Evolutionary conservation across 1,140 invertebrate species (phyloP).

Genomic region (Drepana arcuata): DNA sequence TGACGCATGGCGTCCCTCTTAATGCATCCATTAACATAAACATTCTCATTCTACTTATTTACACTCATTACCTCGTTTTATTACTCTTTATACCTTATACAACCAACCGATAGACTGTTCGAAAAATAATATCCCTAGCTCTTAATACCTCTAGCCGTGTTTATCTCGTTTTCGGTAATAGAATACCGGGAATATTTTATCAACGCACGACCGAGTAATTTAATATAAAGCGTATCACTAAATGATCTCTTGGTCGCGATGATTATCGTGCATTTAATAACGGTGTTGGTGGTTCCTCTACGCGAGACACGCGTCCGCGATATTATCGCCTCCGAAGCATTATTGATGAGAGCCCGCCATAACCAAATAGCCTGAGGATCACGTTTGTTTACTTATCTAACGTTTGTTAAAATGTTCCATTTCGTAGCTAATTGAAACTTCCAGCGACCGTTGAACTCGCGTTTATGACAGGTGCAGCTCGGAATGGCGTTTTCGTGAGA

Average conservation of each 20-base stretch:
- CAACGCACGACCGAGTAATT: constrained; percentile 68
- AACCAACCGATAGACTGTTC: not conserved
- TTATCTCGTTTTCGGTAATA: constrained; percentile 67
- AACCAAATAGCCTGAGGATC: constrained; percentile 62
- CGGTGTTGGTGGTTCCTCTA: constrained; percentile 57
- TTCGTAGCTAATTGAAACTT: constrained; percentile 52
- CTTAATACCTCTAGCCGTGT: constrained; percentile 48
- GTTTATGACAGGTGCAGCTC: constrained; percentile 60
- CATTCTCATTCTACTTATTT: constrained; percentile 15
- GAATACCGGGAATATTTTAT: constrained; percentile 66
- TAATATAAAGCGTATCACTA: constrained; percentile 71
- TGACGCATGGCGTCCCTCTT: constrained; percentile 34
- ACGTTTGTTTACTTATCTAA: constrained; percentile 60
- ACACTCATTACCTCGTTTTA: constrained; percentile 5
- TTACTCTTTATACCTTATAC: constrained; percentile 1
- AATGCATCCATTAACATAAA: constrained; percentile 39
- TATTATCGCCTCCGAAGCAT: constrained; percentile 57
- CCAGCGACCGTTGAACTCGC: constrained; percentile 31
- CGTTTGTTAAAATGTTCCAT: constrained; percentile 41
- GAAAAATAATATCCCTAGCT: constrained; percentile 11
- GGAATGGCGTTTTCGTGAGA: constrained; percentile 65
- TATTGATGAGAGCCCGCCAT: constrained; percentile 60
- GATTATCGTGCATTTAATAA: constrained; percentile 64
- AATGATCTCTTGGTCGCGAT: constrained; percentile 62
- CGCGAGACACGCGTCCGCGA: constrained; percentile 56